These are phyloP conservation scores for Sphinx pinastri DNA, from an alignment of 2,888 invertebrate species.

Conservation along the genomic window DNA sequence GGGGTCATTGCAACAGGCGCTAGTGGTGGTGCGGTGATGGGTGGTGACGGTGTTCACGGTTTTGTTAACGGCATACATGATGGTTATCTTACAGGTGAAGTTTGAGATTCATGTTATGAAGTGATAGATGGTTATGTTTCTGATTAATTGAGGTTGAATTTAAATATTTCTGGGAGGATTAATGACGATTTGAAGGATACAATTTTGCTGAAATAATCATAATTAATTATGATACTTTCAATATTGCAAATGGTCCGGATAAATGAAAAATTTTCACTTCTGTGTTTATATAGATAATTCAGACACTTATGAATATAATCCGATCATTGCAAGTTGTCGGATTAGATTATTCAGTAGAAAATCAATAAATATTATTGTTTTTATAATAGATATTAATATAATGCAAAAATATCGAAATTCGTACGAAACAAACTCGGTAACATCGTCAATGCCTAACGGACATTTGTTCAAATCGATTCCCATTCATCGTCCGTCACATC, in stretches of 20 bases:
- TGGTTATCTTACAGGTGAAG: neutral
- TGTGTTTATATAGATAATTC: too few species aligned
- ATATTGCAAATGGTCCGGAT: too few species aligned
- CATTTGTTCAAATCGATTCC: neutral
- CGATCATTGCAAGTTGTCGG: too few species aligned
- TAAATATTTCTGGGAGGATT: neutral
- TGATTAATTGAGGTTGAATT: neutral
- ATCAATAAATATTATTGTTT: too few species aligned
- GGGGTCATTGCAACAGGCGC: constrained; percentile 35
- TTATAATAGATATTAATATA: too few species aligned
- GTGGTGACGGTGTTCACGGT: constrained; percentile 8
- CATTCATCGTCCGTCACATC: constrained; percentile 32
- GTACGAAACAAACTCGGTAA: constrained; percentile 1
- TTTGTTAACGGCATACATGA: neutral
- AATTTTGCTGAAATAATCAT: neutral
- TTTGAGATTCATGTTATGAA: too few species aligned
- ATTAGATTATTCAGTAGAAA: too few species aligned
- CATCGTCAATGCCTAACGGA: neutral
- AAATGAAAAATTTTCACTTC: too few species aligned
- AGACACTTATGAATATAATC: too few species aligned
- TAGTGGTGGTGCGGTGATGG: neutral
- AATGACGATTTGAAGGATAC: neutral
- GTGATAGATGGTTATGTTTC: neutral
- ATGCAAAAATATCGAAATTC: too few species aligned
- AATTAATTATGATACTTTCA: neutral